Evolutionary conservation across 2,797 vertebrate genomes (phyloP).

Genomic region (Falco biarmicus): DNA sequence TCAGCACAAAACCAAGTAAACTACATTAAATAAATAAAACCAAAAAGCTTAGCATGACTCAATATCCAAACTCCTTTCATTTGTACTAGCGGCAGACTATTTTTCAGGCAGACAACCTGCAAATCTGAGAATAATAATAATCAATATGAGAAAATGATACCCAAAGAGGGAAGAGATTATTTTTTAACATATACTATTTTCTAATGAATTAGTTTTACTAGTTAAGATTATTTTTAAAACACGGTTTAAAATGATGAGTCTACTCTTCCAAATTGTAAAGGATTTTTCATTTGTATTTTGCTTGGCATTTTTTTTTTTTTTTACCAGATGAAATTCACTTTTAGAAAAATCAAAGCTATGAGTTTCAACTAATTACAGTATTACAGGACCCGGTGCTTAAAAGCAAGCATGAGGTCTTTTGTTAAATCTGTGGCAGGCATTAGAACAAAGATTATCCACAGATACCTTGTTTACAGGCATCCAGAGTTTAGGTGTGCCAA

Average conservation of each 20-base stretch:
- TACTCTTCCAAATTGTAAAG: not conserved
- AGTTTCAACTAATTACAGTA: slow-evolving; percentile 9
- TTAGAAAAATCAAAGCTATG: slow-evolving; percentile 20
- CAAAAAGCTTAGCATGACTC: not conserved
- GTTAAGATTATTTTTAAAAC: not conserved
- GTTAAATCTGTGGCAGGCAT: not conserved
- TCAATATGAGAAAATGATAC: slow-evolving; percentile 26
- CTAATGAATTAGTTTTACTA: slow-evolving; percentile 21
- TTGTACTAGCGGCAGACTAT: not conserved
- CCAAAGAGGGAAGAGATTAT: not conserved
- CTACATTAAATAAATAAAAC: not conserved
- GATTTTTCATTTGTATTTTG: not conserved
- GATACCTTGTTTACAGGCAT: not conserved
- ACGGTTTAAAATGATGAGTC: not conserved
- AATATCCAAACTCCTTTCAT: not conserved
- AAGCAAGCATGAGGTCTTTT: not conserved
- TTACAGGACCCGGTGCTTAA: not conserved
- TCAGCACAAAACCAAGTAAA: not conserved
- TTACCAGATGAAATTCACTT: not conserved
- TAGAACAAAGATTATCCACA: not conserved
- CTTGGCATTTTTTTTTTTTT: not conserved
- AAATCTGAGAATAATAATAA: slow-evolving; percentile 36
- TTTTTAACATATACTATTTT: not conserved
- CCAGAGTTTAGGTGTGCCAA: not conserved
- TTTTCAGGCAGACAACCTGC: slow-evolving; percentile 26